Conservation (phyloP, 2,113 vertebrate genomes). For the Bos javanicus region DNA sequence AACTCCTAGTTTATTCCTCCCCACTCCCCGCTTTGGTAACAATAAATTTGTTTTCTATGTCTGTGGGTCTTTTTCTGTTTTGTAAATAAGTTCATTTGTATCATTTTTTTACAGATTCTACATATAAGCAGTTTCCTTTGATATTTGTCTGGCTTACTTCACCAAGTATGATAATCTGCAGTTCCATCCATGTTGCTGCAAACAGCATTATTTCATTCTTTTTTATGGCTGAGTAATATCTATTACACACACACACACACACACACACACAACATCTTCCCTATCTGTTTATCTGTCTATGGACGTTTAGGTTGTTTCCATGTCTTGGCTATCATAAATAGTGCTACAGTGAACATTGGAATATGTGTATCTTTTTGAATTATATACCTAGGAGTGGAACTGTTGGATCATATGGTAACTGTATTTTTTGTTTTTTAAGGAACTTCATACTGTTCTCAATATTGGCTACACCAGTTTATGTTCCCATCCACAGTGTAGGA, state of each 20-base stretch:
- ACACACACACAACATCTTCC: neutral
- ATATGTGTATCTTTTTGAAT: neutral
- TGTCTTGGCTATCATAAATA: neutral
- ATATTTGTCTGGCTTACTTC: neutral
- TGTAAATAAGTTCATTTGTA: neutral
- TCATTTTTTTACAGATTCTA: neutral
- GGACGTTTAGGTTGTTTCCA: neutral
- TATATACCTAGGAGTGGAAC: neutral
- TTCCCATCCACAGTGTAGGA: neutral
- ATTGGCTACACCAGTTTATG: neutral
- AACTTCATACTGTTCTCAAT: neutral
- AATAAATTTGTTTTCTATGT: neutral
- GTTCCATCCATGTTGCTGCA: neutral
- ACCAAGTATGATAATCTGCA: neutral
- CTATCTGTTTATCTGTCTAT: neutral
- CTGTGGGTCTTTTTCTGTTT: neutral
- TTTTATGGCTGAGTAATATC: neutral
- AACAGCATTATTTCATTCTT: neutral
- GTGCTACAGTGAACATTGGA: neutral
- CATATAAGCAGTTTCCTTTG: neutral
- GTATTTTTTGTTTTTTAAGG: neutral
- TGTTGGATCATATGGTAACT: neutral
- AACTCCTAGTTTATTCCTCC: neutral
- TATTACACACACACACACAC: no score
- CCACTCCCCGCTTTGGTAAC: neutral